These are phyloP conservation scores for Nemopilema nomurai DNA, from an alignment of 30 jellyfish, hydroid and myxozoan genomes.

Conservation along the genomic window DNA sequence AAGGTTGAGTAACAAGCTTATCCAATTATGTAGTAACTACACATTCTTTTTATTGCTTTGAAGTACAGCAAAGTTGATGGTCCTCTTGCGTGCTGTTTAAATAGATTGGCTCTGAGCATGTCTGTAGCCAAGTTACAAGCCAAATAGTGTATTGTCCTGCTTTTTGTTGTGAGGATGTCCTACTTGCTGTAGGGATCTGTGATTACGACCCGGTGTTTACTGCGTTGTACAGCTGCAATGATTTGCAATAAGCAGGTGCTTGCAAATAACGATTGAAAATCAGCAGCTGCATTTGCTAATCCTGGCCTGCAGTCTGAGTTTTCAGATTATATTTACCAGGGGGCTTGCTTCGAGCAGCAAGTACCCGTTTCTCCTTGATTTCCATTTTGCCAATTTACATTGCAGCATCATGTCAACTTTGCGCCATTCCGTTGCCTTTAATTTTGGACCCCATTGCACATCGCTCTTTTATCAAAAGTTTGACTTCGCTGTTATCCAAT, in stretches of 20 bases:
- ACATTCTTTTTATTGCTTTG: too few relatives aligned
- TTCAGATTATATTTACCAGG: constrained; percentile 10
- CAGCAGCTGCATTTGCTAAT: constrained; percentile 72
- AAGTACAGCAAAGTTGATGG: not conserved
- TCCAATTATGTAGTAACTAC: too few relatives aligned
- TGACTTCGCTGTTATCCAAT: too few relatives aligned
- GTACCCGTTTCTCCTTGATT: not conserved
- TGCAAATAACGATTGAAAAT: constrained; percentile 45
- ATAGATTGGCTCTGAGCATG: not conserved
- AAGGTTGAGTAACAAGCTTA: too few relatives aligned
- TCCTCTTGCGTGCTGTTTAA: constrained; percentile 17
- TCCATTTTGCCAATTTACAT: not conserved
- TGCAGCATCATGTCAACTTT: not conserved
- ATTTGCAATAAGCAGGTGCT: constrained; percentile 62
- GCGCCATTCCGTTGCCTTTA: not conserved
- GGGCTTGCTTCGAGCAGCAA: not conserved
- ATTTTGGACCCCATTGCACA: too few relatives aligned
- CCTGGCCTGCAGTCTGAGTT: constrained; percentile 27
- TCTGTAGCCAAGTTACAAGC: constrained; percentile 1
- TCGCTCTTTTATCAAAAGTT: too few relatives aligned
- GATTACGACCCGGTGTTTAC: constrained; percentile 29
- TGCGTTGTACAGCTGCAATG: constrained; percentile 62
- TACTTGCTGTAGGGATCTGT: constrained; percentile 10
- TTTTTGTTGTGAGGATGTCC: constrained; percentile 6
- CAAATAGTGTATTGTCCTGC: constrained; percentile 37